phyloP scores from a whole-genome alignment of 2,888 invertebrate genomes.

The Malachius bipustulatus region DNA sequence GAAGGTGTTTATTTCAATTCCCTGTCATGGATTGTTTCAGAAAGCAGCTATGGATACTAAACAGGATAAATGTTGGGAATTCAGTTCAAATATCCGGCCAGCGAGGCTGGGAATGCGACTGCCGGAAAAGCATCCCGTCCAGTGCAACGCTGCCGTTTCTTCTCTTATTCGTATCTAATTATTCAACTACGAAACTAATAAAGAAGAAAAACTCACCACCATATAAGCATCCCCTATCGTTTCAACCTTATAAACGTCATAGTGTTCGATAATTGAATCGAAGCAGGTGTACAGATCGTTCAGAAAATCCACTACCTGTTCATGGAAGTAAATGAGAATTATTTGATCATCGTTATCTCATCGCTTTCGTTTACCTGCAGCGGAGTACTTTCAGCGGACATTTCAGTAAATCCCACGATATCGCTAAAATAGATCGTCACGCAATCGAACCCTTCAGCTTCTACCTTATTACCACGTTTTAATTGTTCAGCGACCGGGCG shows the following conservation, averaged over 20 bases:
- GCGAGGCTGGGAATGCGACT: too few relatives aligned
- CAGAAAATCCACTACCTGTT: conserved; percentile 83
- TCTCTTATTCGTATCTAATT: too few relatives aligned
- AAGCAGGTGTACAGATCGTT: conserved; percentile 92
- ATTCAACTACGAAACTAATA: too few relatives aligned
- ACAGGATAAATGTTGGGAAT: too few relatives aligned
- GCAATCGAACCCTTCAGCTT: conserved; percentile 82
- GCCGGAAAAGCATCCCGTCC: too few relatives aligned
- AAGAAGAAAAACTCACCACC: conserved; percentile 64
- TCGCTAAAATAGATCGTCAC: conserved; percentile 93
- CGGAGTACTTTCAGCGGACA: conserved; percentile 87
- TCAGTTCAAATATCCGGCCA: too few relatives aligned
- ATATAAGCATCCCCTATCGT: conserved; percentile 88
- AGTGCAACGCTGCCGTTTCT: too few relatives aligned
- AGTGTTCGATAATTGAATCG: conserved; percentile 86
- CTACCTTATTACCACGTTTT: conserved; percentile 77
- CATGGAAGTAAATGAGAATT: conserved; percentile 15
- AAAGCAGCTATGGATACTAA: too few relatives aligned
- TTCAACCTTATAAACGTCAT: conserved; percentile 89
- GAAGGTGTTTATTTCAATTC: too few relatives aligned
- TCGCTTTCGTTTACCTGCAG: conserved; percentile 47
- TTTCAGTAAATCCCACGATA: conserved; percentile 84
- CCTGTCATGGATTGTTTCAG: too few relatives aligned
- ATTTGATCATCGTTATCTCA: not conserved
- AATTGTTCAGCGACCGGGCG: conserved; percentile 85